A percentile compares a stretch with the other conserved stretches of the same genome.
phyloP scores from a whole-genome alignment of 2,113 vertebrate species.

The Anguilla rostrata region DNA sequence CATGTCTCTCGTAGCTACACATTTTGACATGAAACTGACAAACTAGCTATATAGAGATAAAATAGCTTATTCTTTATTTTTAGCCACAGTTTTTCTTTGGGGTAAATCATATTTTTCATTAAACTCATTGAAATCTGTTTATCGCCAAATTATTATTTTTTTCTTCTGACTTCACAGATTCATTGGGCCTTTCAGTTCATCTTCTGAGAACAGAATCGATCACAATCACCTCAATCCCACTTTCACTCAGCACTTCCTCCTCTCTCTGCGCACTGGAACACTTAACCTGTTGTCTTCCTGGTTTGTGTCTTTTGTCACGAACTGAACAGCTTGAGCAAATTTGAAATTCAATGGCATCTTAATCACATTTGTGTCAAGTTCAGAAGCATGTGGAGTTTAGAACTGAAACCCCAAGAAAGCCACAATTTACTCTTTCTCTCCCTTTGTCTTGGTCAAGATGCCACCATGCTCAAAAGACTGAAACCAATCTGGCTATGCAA shows the following conservation, averaged over 20 bases:
- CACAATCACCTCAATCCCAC: conserved; percentile 1
- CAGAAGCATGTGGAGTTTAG: not conserved
- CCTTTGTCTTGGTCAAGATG: not conserved
- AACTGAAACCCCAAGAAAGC: not conserved
- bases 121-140: conserved; percentile 3
- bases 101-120: not conserved
- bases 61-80: not conserved
- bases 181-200: not conserved
- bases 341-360: not conserved
- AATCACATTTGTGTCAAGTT: conserved; percentile 14
- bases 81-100: not conserved
- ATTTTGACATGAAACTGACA: conserved; percentile 32
- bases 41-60: conserved; percentile 6
- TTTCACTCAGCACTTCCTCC: not conserved
- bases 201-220: conserved; percentile 11
- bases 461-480: not conserved
- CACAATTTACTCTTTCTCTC: not conserved
- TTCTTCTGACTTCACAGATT: not conserved
- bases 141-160: not conserved
- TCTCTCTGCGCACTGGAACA: conserved; percentile 8
- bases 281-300: conserved; percentile 12
- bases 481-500: not conserved
- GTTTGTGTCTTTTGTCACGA: not conserved
- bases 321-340: not conserved
- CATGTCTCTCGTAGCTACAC: conserved; percentile 31